Evolutionary conservation across 2,888 invertebrate species (phyloP).

Genomic region (Andrena minutula): DNA sequence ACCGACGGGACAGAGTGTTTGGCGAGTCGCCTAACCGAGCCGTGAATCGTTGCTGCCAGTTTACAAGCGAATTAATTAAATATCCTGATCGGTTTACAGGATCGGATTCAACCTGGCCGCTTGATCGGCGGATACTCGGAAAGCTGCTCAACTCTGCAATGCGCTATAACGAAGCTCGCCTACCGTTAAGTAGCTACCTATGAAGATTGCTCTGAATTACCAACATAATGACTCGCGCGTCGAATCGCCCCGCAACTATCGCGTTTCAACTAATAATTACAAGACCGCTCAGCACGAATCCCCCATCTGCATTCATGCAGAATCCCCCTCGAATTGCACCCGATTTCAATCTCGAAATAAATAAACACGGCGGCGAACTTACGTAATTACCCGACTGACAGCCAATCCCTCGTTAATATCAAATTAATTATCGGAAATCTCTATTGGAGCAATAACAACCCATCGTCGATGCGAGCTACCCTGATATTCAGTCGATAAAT

Average conservation of each 20-base stretch:
- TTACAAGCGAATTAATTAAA: conserved; percentile 47
- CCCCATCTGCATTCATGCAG: no score
- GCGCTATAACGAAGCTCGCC: background rate
- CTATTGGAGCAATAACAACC: background rate
- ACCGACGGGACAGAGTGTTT: conserved; percentile 10
- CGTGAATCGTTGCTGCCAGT: conserved; percentile 29
- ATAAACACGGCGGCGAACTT: no score
- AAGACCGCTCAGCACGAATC: no score
- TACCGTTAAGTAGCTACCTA: no score
- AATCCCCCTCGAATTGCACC: no score
- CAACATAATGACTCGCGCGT: no score
- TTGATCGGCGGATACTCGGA: background rate
- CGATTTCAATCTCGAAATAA: no score
- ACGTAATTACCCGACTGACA: no score
- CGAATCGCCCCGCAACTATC: no score
- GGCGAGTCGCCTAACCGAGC: background rate
- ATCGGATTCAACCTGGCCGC: background rate
- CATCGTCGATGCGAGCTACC: background rate
- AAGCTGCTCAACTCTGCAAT: background rate
- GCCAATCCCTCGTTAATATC: background rate
- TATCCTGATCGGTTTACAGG: conserved; percentile 29
- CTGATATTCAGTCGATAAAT: no score
- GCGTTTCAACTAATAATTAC: no score
- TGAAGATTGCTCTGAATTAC: no score
- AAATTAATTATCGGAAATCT: conserved; percentile 1